phyloP scores from a whole-genome alignment of 2,888 invertebrate species.

The Acanthosepion esculentum region DNA sequence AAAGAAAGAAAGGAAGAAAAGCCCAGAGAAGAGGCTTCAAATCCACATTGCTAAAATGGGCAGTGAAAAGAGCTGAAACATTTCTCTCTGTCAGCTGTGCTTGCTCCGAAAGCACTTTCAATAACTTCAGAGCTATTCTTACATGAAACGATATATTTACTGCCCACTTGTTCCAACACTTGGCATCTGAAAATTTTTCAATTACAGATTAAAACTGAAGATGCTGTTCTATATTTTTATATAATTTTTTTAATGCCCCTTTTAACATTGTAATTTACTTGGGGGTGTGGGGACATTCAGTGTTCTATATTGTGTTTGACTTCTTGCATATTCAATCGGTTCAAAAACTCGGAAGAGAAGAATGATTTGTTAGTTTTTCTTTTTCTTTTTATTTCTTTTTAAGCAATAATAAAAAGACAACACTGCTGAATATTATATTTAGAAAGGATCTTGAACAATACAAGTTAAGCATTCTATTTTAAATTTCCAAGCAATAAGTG shows the following conservation, averaged over 20 bases:
- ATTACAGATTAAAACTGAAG: neutral
- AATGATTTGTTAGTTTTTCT: neutral
- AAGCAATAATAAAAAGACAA: too few relatives aligned
- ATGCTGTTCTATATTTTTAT: neutral
- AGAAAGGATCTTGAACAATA: neutral
- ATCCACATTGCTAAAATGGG: neutral
- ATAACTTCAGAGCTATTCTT: constrained; percentile 15
- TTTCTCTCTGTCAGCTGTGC: neutral
- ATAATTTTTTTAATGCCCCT: neutral
- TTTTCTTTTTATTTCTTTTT: too few relatives aligned
- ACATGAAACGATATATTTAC: neutral
- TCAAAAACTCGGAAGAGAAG: neutral
- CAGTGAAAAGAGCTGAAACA: neutral
- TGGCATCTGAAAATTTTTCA: neutral
- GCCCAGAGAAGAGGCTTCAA: neutral
- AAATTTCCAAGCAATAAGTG: neutral
- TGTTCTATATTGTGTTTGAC: neutral
- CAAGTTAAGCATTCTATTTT: neutral
- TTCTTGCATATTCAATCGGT: neutral
- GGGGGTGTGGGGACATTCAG: neutral
- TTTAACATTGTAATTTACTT: neutral
- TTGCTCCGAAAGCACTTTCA: neutral
- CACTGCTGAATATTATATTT: neutral
- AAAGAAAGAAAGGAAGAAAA: neutral
- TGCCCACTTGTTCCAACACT: neutral